phyloP scores from a whole-genome alignment of 2,113 vertebrate species.

The Oncorhynchus keta region DNA sequence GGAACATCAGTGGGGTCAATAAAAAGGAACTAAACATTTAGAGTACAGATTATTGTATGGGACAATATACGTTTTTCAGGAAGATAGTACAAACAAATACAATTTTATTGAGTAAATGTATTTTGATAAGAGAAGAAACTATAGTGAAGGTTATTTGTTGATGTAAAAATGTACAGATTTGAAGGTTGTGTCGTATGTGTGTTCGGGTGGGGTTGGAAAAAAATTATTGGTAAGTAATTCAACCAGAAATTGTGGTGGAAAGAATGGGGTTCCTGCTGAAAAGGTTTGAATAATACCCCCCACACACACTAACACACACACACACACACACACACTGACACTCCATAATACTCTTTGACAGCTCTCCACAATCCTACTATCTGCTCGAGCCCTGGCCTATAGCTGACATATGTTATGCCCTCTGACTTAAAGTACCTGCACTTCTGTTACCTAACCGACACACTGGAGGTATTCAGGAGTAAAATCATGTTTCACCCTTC shows the following conservation, averaged over 20 bases:
- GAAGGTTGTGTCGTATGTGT: background rate
- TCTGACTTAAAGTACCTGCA: background rate
- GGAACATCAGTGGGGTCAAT: no score
- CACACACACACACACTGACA: background rate
- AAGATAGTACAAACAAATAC: background rate
- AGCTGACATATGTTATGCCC: background rate
- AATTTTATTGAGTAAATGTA: background rate
- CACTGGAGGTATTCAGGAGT: conserved; percentile 21
- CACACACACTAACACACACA: background rate
- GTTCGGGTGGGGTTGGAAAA: no score
- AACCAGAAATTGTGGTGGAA: no score
- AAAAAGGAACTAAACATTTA: no score
- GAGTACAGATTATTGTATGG: no score
- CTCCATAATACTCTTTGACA: background rate
- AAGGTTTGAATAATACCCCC: no score
- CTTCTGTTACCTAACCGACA: background rate
- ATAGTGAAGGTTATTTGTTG: background rate
- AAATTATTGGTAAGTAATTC: no score
- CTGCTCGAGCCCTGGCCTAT: background rate
- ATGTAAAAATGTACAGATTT: background rate
- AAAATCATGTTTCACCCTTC: conserved; percentile 41
- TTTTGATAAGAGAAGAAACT: no score
- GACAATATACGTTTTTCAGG: no score
- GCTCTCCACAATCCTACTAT: background rate
- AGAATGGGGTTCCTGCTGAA: no score